Percentiles rank a stretch among this genome's conserved stretches.
Conservation (phyloP, 2,113 vertebrate species). For the Columba janthina region DNA sequence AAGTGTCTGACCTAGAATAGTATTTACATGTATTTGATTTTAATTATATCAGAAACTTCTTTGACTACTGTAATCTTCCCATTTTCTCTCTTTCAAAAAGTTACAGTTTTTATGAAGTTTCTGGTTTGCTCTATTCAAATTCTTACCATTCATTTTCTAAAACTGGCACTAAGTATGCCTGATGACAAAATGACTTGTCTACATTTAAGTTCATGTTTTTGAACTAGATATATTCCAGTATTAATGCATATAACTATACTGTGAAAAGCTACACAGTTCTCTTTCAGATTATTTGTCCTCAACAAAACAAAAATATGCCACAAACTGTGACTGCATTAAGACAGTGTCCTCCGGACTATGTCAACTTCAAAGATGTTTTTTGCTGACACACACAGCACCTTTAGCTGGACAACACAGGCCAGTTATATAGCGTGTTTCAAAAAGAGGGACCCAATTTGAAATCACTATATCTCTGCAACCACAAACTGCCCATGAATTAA, state of each 20-base stretch:
- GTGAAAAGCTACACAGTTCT: background rate
- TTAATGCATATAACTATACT: background rate
- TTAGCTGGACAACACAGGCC: background rate
- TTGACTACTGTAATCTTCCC: slow-evolving; percentile 63
- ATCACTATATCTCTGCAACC: too few relatives aligned
- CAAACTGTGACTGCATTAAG: background rate
- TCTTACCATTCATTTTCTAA: background rate
- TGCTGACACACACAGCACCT: background rate
- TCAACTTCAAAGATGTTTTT: background rate
- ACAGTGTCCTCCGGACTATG: background rate
- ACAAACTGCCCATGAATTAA: too few relatives aligned
- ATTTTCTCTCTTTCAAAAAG: slow-evolving; percentile 3
- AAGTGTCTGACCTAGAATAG: slow-evolving; percentile 72
- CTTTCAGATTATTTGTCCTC: background rate
- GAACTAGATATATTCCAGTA: background rate
- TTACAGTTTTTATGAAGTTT: background rate
- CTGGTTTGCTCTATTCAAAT: background rate
- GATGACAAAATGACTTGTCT: background rate
- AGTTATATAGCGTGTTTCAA: background rate
- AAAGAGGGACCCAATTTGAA: too few relatives aligned
- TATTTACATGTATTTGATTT: slow-evolving; percentile 72
- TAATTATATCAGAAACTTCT: slow-evolving; percentile 72
- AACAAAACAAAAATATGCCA: background rate
- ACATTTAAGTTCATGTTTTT: background rate
- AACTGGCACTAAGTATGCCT: background rate